Conservation (phyloP, 1,140 invertebrate species). For the Araneus ventricosus region DNA sequence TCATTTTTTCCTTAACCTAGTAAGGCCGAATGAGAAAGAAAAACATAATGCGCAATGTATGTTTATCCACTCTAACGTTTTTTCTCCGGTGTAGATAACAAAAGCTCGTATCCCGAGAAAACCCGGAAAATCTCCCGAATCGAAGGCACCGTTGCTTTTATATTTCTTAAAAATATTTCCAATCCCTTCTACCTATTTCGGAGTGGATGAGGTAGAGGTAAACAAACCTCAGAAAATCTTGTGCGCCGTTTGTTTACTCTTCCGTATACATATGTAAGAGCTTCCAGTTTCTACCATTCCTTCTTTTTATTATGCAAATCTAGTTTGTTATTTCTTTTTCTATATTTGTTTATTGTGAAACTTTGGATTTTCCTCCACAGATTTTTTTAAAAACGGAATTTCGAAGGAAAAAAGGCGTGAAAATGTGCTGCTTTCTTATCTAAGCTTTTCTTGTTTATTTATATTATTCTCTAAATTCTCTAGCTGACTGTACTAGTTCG, state of each 20-base stretch:
- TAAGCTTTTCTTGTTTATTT: too few relatives aligned
- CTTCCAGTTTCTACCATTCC: neutral
- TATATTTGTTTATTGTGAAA: neutral
- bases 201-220: neutral
- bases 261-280: neutral
- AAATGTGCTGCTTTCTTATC: too few relatives aligned
- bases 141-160: neutral
- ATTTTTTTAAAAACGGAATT: neutral
- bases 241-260: neutral
- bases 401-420: too few relatives aligned
- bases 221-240: neutral
- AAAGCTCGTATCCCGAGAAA: neutral
- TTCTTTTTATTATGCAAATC: constrained; percentile 6
- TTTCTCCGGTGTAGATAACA: neutral
- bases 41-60: neutral
- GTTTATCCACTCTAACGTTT: neutral
- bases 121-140: neutral
- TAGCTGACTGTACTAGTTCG: too few relatives aligned
- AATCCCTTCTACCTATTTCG: neutral
- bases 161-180: neutral
- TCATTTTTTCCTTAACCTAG: neutral
- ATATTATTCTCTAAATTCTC: too few relatives aligned
- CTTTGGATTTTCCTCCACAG: neutral
- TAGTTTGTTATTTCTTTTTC: neutral
- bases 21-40: neutral